phyloP scores from a whole-genome alignment of 2,113 vertebrate species.

The Onychostoma macrolepis region DNA sequence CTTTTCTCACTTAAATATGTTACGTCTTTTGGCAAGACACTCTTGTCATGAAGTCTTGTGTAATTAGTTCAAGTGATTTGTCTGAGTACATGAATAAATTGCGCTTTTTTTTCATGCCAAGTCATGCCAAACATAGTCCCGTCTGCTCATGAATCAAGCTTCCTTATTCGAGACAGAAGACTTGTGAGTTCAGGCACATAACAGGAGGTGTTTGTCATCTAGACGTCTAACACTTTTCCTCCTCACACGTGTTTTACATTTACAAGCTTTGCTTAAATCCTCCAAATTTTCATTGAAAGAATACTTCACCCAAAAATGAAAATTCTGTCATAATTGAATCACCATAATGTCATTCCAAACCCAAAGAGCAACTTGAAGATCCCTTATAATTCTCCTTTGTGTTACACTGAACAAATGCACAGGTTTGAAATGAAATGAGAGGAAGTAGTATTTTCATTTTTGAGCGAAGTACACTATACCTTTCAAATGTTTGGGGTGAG shows the following conservation, averaged over 20 bases:
- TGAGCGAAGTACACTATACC: not conserved
- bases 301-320: not conserved
- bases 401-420: not conserved
- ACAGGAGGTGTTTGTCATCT: constrained; percentile 9
- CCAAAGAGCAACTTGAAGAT: not conserved
- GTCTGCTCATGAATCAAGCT: constrained; percentile 32
- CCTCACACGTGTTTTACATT: constrained; percentile 29
- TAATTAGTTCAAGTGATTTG: constrained; percentile 26
- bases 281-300: constrained; percentile 18
- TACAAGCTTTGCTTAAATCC: constrained; percentile 8
- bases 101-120: not conserved
- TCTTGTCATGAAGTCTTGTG: not conserved
- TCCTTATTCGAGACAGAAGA: not conserved
- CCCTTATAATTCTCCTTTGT: not conserved
- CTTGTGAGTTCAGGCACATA: not conserved
- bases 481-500: not conserved
- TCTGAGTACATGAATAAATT: constrained; percentile 17
- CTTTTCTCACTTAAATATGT: not conserved
- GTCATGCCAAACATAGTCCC: constrained; percentile 22
- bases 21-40: constrained; percentile 3
- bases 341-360: not conserved
- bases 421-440: not conserved
- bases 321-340: not conserved
- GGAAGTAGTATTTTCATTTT: not conserved
- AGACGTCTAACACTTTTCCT: not conserved